Conservation (phyloP, 2,888 invertebrate species). For the Platynereis dumerilii region DNA sequence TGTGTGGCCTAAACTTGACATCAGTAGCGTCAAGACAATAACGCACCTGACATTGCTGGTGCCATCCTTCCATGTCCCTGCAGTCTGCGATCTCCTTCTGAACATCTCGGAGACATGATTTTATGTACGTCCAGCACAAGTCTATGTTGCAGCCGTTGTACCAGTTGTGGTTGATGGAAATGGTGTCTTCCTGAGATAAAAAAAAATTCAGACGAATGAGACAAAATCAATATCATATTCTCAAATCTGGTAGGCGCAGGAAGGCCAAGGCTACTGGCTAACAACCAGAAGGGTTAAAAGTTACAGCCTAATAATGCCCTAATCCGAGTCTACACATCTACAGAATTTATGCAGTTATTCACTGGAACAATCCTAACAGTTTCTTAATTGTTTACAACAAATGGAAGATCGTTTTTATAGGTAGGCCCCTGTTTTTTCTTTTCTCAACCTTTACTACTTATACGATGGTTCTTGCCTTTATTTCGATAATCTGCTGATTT, state of each 20-base stretch:
- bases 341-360: too few species aligned
- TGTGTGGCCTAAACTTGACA: too few species aligned
- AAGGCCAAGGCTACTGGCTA: not conserved
- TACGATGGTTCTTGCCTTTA: too few species aligned
- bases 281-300: too few species aligned
- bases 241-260: not conserved
- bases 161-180: conserved; percentile 98
- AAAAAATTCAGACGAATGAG: conserved; percentile 2
- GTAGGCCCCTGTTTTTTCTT: too few species aligned
- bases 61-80: conserved; percentile 74
- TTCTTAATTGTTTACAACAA: too few species aligned
- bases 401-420: too few species aligned
- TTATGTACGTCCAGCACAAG: conserved; percentile 75
- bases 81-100: conserved; percentile 83
- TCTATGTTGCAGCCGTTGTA: conserved; percentile 87
- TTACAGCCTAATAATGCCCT: too few species aligned
- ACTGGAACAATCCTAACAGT: too few species aligned
- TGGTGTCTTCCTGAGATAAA: conserved; percentile 74
- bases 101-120: conserved; percentile 72
- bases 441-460: too few species aligned
- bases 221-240: conserved; percentile 2
- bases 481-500: too few species aligned
- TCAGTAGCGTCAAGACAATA: not conserved
- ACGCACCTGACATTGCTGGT: conserved; percentile 76
- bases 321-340: too few species aligned